phyloP scores from a whole-genome alignment of 2,113 vertebrate species.

The Onychostoma macrolepis region DNA sequence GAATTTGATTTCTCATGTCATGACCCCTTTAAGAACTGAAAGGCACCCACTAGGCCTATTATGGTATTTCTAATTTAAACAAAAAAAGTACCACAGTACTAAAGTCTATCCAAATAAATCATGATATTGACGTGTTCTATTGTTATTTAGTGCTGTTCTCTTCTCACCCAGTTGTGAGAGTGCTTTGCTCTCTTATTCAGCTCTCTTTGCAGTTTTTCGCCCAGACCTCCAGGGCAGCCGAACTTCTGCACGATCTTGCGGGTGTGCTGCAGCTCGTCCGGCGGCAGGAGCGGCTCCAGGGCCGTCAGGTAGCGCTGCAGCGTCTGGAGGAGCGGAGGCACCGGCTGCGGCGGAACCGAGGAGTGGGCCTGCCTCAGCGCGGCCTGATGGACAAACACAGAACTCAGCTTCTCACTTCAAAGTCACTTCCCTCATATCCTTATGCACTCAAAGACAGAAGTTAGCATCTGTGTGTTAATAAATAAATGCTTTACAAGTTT shows the following conservation, averaged over 20 bases:
- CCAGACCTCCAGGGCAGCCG: constrained; percentile 68
- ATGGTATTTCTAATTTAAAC: not conserved
- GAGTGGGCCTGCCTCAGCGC: constrained; percentile 40
- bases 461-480: not conserved
- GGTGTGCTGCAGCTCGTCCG: constrained; percentile 79
- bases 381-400: constrained; percentile 28
- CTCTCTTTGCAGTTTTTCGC: constrained; percentile 72
- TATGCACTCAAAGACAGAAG: not conserved
- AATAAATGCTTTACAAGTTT: not conserved
- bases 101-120: not conserved
- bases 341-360: constrained; percentile 75
- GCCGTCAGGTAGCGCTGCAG: constrained; percentile 76
- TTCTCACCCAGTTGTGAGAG: constrained; percentile 81
- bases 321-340: constrained; percentile 77
- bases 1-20: too few relatives aligned
- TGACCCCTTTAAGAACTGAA: not conserved
- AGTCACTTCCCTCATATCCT: not conserved
- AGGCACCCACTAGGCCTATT: not conserved
- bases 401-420: not conserved
- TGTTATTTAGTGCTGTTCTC: constrained; percentile 15
- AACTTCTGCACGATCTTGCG: constrained; percentile 75
- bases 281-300: constrained; percentile 79
- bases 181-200: constrained; percentile 74
- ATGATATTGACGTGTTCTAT: not conserved
- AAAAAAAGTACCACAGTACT: not conserved